Percentiles rank a stretch among this genome's conserved stretches.
Conservation (phyloP, 2,113 vertebrate genomes). For the Dasypus novemcinctus region DNA sequence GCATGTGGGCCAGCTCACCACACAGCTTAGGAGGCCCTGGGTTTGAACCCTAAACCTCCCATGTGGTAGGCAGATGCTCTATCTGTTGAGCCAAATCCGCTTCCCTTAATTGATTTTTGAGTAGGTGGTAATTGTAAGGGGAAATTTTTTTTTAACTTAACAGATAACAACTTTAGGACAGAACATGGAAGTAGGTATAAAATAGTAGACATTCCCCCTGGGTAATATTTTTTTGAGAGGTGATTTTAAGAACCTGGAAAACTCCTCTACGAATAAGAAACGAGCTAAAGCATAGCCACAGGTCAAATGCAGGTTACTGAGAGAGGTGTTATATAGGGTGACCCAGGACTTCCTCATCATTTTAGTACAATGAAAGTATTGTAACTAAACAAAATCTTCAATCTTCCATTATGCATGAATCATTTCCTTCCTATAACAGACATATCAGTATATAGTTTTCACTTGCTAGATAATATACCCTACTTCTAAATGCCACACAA, state of each 20-base stretch:
- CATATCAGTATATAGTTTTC: conserved; percentile 37
- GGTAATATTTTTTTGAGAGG: conserved; percentile 14
- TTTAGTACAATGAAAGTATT: conserved; percentile 40
- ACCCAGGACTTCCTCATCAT: conserved; percentile 32
- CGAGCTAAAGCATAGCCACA: background rate
- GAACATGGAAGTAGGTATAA: background rate
- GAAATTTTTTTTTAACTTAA: conserved; percentile 39
- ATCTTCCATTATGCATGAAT: conserved; percentile 61
- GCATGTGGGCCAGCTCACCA: no score
- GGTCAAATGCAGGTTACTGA: conserved; percentile 53
- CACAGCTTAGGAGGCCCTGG: no score
- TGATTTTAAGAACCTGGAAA: conserved; percentile 47
- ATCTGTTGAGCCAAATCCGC: no score
- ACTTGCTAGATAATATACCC: conserved; percentile 57
- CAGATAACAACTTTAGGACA: conserved; percentile 1
- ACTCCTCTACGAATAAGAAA: conserved; percentile 35
- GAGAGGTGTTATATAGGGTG: conserved; percentile 33
- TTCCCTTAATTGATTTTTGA: no score
- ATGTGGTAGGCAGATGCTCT: no score
- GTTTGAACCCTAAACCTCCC: no score
- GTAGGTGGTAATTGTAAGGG: conserved; percentile 27
- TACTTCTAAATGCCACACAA: conserved; percentile 32
- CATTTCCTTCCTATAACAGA: conserved; percentile 65
- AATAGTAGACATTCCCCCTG: background rate
- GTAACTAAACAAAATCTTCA: conserved; percentile 38